Evolutionary conservation across 2,797 vertebrate genomes (phyloP).

Genomic region (Hydrolagus colliei): DNA sequence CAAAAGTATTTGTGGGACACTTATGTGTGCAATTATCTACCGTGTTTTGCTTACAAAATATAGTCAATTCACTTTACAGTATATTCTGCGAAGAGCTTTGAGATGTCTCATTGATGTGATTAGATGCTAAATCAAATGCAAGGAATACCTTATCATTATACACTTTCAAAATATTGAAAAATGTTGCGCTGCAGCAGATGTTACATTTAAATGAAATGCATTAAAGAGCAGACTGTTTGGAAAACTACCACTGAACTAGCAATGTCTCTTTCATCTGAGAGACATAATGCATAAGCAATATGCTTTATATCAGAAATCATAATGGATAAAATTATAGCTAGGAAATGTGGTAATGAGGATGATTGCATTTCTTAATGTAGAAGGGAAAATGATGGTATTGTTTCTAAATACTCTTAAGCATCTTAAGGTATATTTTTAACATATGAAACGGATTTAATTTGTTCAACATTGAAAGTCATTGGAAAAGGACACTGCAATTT

Average conservation of each 20-base stretch:
- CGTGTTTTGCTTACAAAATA: too few relatives aligned
- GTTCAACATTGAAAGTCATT: background rate
- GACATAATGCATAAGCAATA: too few relatives aligned
- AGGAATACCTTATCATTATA: too few relatives aligned
- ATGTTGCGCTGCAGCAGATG: too few relatives aligned
- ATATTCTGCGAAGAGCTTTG: too few relatives aligned
- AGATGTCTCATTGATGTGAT: too few relatives aligned
- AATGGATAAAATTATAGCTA: background rate
- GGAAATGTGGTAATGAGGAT: background rate
- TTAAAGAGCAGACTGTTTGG: background rate
- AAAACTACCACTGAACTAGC: background rate
- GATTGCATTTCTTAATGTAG: background rate
- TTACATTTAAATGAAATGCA: slow-evolving; percentile 9
- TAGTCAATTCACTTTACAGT: too few relatives aligned
- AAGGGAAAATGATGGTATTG: background rate
- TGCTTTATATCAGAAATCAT: background rate
- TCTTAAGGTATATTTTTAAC: background rate
- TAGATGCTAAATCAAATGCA: too few relatives aligned
- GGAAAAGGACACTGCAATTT: too few relatives aligned
- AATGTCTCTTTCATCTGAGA: background rate
- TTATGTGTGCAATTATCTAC: too few relatives aligned
- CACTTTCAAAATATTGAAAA: too few relatives aligned
- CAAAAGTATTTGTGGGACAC: too few relatives aligned
- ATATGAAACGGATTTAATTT: background rate
- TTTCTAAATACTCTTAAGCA: background rate